Base-by-base conservation (phyloP, 1,140 invertebrate species). In the Uloborus diversus region DNA sequence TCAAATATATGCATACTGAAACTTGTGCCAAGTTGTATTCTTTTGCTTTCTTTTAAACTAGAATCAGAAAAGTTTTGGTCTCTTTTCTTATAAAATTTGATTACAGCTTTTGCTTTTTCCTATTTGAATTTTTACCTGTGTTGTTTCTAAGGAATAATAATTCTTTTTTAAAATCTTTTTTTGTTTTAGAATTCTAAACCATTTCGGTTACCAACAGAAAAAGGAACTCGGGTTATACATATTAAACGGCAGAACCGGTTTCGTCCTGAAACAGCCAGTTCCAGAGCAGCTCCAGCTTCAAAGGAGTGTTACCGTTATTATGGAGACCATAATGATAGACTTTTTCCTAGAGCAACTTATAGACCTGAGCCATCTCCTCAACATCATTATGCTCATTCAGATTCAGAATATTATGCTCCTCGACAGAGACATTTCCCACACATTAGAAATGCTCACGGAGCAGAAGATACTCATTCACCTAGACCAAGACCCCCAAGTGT, bases 301-400 rank as follows among this genome's bases (percentile, higher is more conserved):
- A 79, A 68, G 49, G 76, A 79, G 27, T 49, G 35, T 33, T 79
- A 79, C 33, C 49, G 76, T 17, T 79, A 79, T 49, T 79, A 79
- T 79, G 76, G 76, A 11, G 76, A 79, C 27, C 76, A 79, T 61
- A 79, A 79, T 61, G 76, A 79, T 28, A 27, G 76, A 25, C 65
- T 79, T 33, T 79, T 79, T 25, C 76, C 76, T 2, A 69, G 76
- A 79, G 64, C 76, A 2, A 79, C 76, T 30, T 79, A 79, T 37
- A 59, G 76, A 69, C 76, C 76, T n/a, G 76, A 79, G 25, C 76
- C 76, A 23, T 79, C 76, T 9, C 76, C 76, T 33, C 76, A 79
- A 30, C 76, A 79, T 61, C 76, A 79, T 61, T 79, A 79, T 79
- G 76, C 76, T 23, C 76, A 79, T 79, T 79, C 76, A 59, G 76